Conservation (phyloP, 2,888 invertebrate species). For the Drosophila histrio region DNA sequence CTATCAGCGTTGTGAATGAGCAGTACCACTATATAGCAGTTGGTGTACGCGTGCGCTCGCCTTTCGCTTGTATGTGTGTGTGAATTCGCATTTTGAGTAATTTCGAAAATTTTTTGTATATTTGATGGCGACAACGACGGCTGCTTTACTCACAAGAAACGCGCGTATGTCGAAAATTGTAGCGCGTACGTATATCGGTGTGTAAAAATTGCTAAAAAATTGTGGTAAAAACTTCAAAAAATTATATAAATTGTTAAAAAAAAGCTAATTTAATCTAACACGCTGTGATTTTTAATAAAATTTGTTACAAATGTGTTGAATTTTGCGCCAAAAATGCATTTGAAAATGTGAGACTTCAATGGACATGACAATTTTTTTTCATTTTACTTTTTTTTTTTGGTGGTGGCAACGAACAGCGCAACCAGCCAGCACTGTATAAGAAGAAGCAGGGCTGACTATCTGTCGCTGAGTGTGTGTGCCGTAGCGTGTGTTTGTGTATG, state of each 20-base stretch:
- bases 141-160: conserved; percentile 82
- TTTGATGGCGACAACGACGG: conserved; percentile 81
- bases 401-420: conserved; percentile 70
- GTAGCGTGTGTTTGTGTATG: conserved; percentile 33
- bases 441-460: conserved; percentile 65
- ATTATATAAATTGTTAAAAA: conserved; percentile 71
- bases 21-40: conserved; percentile 35
- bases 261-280: conserved; percentile 64
- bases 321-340: conserved; percentile 71
- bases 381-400: conserved; percentile 63
- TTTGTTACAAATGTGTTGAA: conserved; percentile 49
- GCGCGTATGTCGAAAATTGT: conserved; percentile 83
- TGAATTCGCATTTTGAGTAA: conserved; percentile 79
- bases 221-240: conserved; percentile 76
- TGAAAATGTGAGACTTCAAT: conserved; percentile 81
- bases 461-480: conserved; percentile 43
- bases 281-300: conserved; percentile 58
- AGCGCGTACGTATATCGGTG: conserved; percentile 79
- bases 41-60: conserved; percentile 68
- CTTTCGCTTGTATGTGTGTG: conserved; percentile 60
- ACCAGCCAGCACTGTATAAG: conserved; percentile 59
- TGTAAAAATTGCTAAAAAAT: conserved; percentile 81
- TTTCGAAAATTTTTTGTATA: conserved; percentile 83
- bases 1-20: conserved; percentile 34
- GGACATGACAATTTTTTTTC: conserved; percentile 70